Evolutionary conservation across 1,140 invertebrate genomes (phyloP).

Genomic region (Halesus radiatus): DNA sequence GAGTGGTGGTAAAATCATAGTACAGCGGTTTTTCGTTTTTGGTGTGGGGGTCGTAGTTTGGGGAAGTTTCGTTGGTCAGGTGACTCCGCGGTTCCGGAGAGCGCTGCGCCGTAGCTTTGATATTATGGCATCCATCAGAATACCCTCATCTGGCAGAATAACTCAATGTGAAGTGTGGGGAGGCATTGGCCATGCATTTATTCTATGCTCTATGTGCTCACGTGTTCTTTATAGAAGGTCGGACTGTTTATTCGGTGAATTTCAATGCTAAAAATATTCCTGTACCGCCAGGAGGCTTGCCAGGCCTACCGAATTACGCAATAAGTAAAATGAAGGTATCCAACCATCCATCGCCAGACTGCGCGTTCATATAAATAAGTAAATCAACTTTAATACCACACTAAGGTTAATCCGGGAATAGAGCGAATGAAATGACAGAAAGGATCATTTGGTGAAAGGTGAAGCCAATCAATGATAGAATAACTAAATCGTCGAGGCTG

Average conservation of each 20-base stretch:
- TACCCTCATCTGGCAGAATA: constrained; percentile 53
- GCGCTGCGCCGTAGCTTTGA: constrained; percentile 8
- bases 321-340: too few species aligned
- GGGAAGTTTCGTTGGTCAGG: neutral
- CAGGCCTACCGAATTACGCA: too few species aligned
- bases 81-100: neutral
- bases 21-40: neutral
- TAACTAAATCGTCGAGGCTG: too few species aligned
- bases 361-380: too few species aligned
- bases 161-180: constrained; percentile 53
- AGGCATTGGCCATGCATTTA: constrained; percentile 54
- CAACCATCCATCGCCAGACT: too few species aligned
- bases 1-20: neutral
- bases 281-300: constrained; percentile 20
- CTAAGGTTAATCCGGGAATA: too few species aligned
- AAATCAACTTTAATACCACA: too few species aligned
- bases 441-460: too few species aligned
- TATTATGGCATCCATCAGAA: constrained; percentile 57
- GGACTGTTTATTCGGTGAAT: constrained; percentile 47
- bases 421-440: too few species aligned
- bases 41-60: neutral
- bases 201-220: constrained; percentile 45
- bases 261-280: constrained; percentile 47
- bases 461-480: too few species aligned
- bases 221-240: constrained; percentile 53